Base-by-base conservation (phyloP, 2,888 invertebrate genomes). In the Calliphora vomitoria region DNA sequence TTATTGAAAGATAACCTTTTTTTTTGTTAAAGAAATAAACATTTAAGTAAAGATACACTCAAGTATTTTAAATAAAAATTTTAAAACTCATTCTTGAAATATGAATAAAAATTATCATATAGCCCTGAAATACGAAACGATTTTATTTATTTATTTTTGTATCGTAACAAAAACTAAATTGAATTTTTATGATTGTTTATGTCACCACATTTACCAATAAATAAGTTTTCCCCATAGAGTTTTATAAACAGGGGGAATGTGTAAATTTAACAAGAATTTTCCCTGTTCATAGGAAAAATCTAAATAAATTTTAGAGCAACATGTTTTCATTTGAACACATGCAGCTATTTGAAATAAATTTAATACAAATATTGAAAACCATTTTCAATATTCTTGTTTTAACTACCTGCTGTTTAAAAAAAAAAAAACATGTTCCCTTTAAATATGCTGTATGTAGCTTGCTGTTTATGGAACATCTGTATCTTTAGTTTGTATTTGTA, bases 1-100 rank as follows among this genome's bases (percentile, higher is more conserved):
- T 58, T 66, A 69, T 41, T 31, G 50, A 78, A 72, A 82, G 75
- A 66, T 66, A 86, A 82, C 53, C 66, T 79, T 69, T 79, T 86
- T 5, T 58, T 11, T 58, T 58, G 5, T 8, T 8, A 20, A 74
- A 41, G 10, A 20, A 25, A 58, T 6, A 10, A 20, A 47, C 1
- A 75, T 25, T 60, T 5, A 20, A 13, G 31, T 15, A 44, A 8
- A 47, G 47, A 35, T 50, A 31, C 15, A 18, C 35, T 62, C 10
- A 35, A 15, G 6, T n/a, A 66, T 15, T 66, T 53, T 0, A 50
- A 76, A 15, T 50, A 38, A 50, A 38, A 62, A 60, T 1, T 8
- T 8, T 3, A 69, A n/a, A 69, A 31, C 31, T 31, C 4, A 60
- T 15, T 60, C 5, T 60, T 35, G 5, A 60, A 31, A 60, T 60